Evolutionary conservation across 2,113 vertebrate species (phyloP).

Genomic region (Romanogobio albipinnatus): DNA sequence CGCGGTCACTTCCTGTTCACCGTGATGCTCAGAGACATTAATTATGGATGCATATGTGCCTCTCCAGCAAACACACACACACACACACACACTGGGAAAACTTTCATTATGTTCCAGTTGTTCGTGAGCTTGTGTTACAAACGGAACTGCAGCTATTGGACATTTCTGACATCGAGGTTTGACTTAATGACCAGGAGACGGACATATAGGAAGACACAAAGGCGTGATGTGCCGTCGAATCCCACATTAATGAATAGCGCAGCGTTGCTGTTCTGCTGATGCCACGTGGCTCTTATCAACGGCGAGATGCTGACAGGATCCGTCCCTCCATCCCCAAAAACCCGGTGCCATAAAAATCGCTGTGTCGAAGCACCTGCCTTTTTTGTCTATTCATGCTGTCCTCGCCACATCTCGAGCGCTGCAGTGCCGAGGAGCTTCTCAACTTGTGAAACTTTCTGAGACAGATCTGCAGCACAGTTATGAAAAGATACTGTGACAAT

Average conservation of each 20-base stretch:
- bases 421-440: neutral
- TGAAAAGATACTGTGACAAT: too few relatives aligned
- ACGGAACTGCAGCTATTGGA: constrained; percentile 38
- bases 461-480: neutral
- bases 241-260: constrained; percentile 55
- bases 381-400: constrained; percentile 20
- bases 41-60: constrained; percentile 17
- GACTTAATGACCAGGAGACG: constrained; percentile 57
- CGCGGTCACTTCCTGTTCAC: neutral
- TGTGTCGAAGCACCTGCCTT: constrained; percentile 19
- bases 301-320: constrained; percentile 82
- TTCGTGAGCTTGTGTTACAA: constrained; percentile 34
- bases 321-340: constrained; percentile 68
- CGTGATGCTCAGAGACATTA: constrained; percentile 6
- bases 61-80: constrained; percentile 10
- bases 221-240: constrained; percentile 48
- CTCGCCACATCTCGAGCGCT: neutral
- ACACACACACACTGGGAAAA: neutral
- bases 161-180: constrained; percentile 51
- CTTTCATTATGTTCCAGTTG: constrained; percentile 47
- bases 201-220: constrained; percentile 50
- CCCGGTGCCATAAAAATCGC: neutral
- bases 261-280: constrained; percentile 54
- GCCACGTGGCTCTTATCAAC: constrained; percentile 68
- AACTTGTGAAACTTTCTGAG: neutral